phyloP scores from a whole-genome alignment of 2,113 vertebrate genomes.

The Girardinichthys multiradiatus region DNA sequence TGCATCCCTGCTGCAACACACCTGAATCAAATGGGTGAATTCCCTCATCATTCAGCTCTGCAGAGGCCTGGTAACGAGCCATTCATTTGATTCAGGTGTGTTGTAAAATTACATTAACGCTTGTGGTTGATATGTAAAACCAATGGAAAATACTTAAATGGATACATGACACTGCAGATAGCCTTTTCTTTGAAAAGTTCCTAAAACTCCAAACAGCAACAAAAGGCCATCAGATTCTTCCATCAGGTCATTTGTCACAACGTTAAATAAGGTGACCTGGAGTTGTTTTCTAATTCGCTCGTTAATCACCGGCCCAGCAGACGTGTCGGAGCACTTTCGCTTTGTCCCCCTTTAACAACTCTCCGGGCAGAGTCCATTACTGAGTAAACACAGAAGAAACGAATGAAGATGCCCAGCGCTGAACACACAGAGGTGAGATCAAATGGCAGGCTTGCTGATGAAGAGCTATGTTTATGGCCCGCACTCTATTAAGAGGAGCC shows the following conservation, averaged over 20 bases:
- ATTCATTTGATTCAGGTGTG: too few species aligned
- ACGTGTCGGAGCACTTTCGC: slow-evolving; percentile 58
- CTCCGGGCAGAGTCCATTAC: slow-evolving; percentile 75
- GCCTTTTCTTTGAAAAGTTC: slow-evolving; percentile 9
- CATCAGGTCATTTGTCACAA: slow-evolving; percentile 62
- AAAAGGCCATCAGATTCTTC: slow-evolving; percentile 41
- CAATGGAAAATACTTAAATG: not conserved
- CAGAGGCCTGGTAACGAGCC: too few species aligned
- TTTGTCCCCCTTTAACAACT: slow-evolving; percentile 67
- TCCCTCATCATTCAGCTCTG: too few species aligned
- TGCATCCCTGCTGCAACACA: too few species aligned
- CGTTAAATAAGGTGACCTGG: slow-evolving; percentile 74
- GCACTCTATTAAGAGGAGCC: slow-evolving; percentile 73
- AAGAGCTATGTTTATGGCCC: slow-evolving; percentile 77
- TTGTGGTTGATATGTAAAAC: not conserved
- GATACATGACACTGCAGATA: not conserved
- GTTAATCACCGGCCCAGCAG: slow-evolving; percentile 71
- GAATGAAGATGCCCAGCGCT: slow-evolving; percentile 67
- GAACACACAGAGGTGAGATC: slow-evolving; percentile 75
- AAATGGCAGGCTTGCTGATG: slow-evolving; percentile 70
- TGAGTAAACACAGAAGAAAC: slow-evolving; percentile 70
- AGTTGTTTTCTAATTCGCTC: slow-evolving; percentile 72
- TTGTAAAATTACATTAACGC: too few species aligned
- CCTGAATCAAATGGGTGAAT: too few species aligned
- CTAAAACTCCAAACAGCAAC: not conserved